Base-by-base conservation (phyloP, 2,113 vertebrate genomes). In the Drymodes brunneopygia region DNA sequence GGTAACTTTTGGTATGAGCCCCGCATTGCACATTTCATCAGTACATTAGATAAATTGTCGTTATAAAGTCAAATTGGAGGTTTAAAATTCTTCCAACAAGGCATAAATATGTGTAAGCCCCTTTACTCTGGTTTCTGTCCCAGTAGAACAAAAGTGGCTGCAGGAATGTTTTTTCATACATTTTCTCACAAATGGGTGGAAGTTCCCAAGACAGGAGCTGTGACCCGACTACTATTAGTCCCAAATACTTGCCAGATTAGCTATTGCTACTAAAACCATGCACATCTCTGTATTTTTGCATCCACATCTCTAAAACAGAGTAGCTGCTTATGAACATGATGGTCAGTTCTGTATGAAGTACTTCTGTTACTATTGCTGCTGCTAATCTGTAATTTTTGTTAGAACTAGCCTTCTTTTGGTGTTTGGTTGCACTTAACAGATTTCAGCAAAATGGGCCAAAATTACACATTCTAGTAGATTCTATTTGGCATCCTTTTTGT, bases 221-320 rank as follows among this genome's bases (percentile, higher is more conserved):
- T 91, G 45, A 51, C 23, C 6, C 8, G 65, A 13, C 51, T 83
- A 12, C 16, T 40, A 15, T 33, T 72, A 71, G 14, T 65, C 29
- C 23, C 16, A 70, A 47, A 35, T 60, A 51, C 11, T 70, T 81
- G 2, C 7, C 7, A n/a, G 8, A 22, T 60, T 10, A 27, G 1
- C 25, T 69, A 2, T 51, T 0, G 1, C 31, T 79, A 6, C 33
- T 65, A 6, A 8, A 47, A 7, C 19, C 5, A 12, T 2, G 4
- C 6, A 7, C 9, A 14, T 53, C 16, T 28, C 7, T 40, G 1
- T 42, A 7, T 45, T 61, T 74, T 72, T 70, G n/a, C 14, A 24
- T 53, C 29, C 11, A 8, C 1, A 2, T 77, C 25, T 66, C 25
- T 73, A 36, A 40, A 69, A 48, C 4, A n/a, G n/a, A 80, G 22